phyloP scores from a whole-genome alignment of 2,888 invertebrate genomes.

The Griposia aprilina region DNA sequence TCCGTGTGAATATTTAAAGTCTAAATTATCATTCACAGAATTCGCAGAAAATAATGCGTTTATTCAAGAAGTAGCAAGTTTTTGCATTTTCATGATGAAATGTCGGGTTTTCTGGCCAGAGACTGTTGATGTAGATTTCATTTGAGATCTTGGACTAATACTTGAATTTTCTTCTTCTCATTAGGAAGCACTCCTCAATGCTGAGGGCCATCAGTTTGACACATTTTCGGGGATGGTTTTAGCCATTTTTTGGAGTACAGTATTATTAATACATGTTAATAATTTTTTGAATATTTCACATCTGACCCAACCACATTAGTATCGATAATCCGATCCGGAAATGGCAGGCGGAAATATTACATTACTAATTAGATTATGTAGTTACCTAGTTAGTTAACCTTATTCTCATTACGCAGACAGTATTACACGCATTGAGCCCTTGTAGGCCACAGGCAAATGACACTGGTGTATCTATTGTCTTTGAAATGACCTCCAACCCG shows the following conservation, averaged over 20 bases:
- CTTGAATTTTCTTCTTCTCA: no score
- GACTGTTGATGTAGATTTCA: background rate
- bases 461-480: constrained; percentile 1
- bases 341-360: background rate
- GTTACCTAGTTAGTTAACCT: constrained; percentile 2
- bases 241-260: background rate
- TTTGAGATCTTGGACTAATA: background rate
- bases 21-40: no score
- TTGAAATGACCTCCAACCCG: background rate
- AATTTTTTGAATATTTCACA: background rate
- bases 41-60: background rate
- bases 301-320: background rate
- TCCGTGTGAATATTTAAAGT: no score
- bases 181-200: background rate
- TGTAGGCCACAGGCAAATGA: background rate
- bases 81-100: background rate
- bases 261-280: background rate
- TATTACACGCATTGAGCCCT: constrained; percentile 11
- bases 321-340: constrained; percentile 17
- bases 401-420: background rate
- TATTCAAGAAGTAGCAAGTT: background rate
- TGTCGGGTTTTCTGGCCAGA: background rate
- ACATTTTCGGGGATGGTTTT: background rate
- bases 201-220: background rate
- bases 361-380: constrained; percentile 2